A percentile compares a stretch with the other conserved stretches of the same genome.
Evolutionary conservation across 2,113 vertebrate species (phyloP).

Genomic region (Carettochelys insculpta): DNA sequence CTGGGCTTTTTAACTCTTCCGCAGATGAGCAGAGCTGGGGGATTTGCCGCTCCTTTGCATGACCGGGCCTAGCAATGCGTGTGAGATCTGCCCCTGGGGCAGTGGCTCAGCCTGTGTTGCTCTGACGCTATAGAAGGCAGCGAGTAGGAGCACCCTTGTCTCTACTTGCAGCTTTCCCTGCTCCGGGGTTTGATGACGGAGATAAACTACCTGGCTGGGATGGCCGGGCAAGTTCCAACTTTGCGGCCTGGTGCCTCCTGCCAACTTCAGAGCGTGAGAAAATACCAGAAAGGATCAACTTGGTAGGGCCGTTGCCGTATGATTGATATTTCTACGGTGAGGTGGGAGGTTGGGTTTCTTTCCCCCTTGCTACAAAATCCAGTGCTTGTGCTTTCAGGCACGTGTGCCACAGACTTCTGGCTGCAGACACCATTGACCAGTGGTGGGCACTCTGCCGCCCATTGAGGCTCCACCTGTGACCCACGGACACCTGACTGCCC

Average conservation of each 20-base stretch:
- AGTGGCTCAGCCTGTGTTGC: slow-evolving; percentile 1
- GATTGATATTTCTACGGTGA: slow-evolving; percentile 68
- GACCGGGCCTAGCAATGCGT: slow-evolving; percentile 41
- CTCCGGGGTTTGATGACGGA: slow-evolving; percentile 62
- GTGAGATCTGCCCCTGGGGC: slow-evolving; percentile 50
- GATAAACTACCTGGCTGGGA: slow-evolving; percentile 64
- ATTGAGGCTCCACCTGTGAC: no score
- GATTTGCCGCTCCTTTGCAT: background rate
- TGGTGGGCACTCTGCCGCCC: no score
- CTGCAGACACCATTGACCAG: background rate
- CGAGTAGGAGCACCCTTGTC: slow-evolving; percentile 67
- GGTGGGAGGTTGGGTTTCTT: slow-evolving; percentile 53
- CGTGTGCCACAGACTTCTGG: slow-evolving; percentile 18
- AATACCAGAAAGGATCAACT: slow-evolving; percentile 66
- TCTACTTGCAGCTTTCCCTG: slow-evolving; percentile 65
- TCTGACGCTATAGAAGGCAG: slow-evolving; percentile 54
- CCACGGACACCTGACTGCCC: no score
- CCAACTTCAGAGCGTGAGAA: slow-evolving; percentile 81
- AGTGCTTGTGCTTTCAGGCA: background rate
- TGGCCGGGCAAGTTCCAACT: slow-evolving; percentile 74
- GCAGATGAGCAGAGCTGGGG: rapidly evolving
- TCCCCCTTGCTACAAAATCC: slow-evolving; percentile 31
- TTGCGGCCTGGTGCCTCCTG: slow-evolving; percentile 48
- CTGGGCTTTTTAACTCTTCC: rapidly evolving
- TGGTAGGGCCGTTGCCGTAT: slow-evolving; percentile 57